Evolutionary conservation across 2,888 invertebrate genomes (phyloP).

Genomic region (Andrena bicolor): DNA sequence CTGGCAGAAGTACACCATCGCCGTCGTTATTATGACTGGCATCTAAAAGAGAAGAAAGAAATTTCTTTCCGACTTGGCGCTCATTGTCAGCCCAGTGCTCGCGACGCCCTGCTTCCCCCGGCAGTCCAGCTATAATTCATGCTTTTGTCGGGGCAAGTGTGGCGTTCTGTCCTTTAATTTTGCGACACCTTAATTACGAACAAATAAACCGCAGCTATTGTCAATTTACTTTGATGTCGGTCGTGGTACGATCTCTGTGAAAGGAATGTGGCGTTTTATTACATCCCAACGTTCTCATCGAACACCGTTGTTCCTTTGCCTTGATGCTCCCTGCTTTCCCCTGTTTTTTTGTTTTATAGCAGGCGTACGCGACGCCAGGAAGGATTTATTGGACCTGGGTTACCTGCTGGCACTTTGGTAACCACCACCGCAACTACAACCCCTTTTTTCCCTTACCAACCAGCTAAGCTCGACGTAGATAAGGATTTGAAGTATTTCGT

Average conservation of each 20-base stretch:
- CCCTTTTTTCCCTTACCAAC: conserved; percentile 43
- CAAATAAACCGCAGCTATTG: conserved; percentile 46
- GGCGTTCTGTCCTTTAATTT: neutral
- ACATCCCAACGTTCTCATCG: conserved; percentile 43
- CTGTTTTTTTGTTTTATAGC: conserved; percentile 29
- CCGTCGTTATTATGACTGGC: neutral
- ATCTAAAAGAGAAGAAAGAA: conserved; percentile 10
- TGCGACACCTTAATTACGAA: conserved; percentile 18
- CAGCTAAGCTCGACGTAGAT: conserved; percentile 41
- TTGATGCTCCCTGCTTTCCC: conserved; percentile 37
- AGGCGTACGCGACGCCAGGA: conserved; percentile 52
- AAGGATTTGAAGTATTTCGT: conserved; percentile 61
- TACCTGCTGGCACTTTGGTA: conserved; percentile 59
- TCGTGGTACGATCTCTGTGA: conserved; percentile 4
- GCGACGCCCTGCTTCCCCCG: neutral
- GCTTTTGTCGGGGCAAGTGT: conserved; percentile 1
- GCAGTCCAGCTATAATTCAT: conserved; percentile 12
- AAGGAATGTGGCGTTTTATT: conserved; percentile 56
- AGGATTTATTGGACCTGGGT: conserved; percentile 71
- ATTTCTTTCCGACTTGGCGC: conserved; percentile 6
- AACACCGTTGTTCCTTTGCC: conserved; percentile 21
- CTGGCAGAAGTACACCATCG: neutral
- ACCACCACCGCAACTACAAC: conserved; percentile 58
- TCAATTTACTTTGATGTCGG: conserved; percentile 53
- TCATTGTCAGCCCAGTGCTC: neutral